A percentile compares a stretch with the other conserved stretches of the same genome.
Conservation (phyloP, 2,888 invertebrate species). For the Sminthurides aquaticus region DNA sequence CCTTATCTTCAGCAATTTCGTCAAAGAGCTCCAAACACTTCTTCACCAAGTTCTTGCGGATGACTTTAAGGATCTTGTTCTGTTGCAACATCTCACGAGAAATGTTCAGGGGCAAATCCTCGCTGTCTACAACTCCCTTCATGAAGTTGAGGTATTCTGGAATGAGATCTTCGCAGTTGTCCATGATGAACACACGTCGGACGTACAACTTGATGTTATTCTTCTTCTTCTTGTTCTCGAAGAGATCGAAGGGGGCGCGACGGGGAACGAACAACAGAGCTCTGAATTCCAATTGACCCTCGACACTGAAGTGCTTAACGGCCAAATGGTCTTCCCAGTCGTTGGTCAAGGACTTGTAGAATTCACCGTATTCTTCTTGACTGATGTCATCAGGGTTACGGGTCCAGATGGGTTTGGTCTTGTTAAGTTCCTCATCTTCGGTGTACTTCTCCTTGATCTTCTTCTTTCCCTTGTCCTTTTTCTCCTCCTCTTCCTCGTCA, state of each 20-base stretch:
- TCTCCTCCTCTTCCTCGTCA: slow-evolving; percentile 55
- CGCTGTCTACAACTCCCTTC: slow-evolving; percentile 93
- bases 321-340: slow-evolving; percentile 98
- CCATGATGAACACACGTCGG: slow-evolving; percentile 98
- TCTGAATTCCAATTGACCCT: slow-evolving; percentile 88
- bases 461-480: too few relatives aligned
- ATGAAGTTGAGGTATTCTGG: slow-evolving; percentile 91
- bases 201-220: slow-evolving; percentile 98
- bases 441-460: slow-evolving; percentile 96
- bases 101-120: slow-evolving; percentile 96
- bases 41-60: slow-evolving; percentile 97
- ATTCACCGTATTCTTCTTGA: slow-evolving; percentile 94
- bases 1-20: slow-evolving; percentile 91
- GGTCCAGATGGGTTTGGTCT: slow-evolving; percentile 97
- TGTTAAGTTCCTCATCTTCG: slow-evolving; percentile 97
- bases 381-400: slow-evolving; percentile 93
- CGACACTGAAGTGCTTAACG: slow-evolving; percentile 90
- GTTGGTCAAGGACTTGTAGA: slow-evolving; percentile 94
- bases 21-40: slow-evolving; percentile 96
- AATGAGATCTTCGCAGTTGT: slow-evolving; percentile 98
- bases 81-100: slow-evolving; percentile 99
- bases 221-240: slow-evolving; percentile 96
- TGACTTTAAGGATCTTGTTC: slow-evolving; percentile 97
- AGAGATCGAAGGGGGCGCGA: slow-evolving; percentile 92
- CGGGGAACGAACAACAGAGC: slow-evolving; percentile 87